A percentile compares a stretch with the other conserved stretches of the same genome.
Evolutionary conservation across 1,140 invertebrate species (phyloP).

Genomic region (Phocides pigmalion): DNA sequence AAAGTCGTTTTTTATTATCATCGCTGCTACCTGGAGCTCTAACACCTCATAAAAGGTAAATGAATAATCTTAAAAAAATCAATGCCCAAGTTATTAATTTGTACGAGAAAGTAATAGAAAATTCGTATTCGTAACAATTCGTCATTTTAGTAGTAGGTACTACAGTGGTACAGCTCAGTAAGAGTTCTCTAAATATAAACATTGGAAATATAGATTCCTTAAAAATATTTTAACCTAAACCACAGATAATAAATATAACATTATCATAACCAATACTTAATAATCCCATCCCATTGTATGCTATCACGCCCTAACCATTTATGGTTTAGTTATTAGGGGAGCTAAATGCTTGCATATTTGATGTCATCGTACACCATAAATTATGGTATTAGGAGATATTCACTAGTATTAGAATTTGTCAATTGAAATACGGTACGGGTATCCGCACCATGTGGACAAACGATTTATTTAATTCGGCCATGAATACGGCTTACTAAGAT

Average conservation of each 20-base stretch:
- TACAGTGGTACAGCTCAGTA: too few species aligned
- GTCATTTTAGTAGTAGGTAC: too few species aligned
- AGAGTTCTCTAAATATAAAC: too few species aligned
- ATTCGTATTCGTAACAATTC: too few species aligned
- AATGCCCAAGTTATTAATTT: too few species aligned
- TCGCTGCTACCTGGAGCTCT: too few species aligned
- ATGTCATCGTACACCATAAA: conserved; percentile 61
- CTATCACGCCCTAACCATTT: conserved; percentile 64
- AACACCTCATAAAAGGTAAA: too few species aligned
- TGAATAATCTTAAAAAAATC: too few species aligned
- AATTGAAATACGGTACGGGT: conserved; percentile 43
- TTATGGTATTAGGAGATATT: conserved; percentile 64
- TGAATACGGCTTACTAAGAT: background rate
- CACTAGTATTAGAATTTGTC: conserved; percentile 57
- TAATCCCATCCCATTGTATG: conserved; percentile 55
- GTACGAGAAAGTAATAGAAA: too few species aligned
- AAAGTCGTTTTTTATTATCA: too few species aligned
- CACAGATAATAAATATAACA: background rate
- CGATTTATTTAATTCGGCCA: conserved; percentile 50
- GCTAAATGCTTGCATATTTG: conserved; percentile 53
- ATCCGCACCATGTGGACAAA: conserved; percentile 52
- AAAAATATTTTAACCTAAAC: too few species aligned
- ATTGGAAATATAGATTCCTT: too few species aligned
- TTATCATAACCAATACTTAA: conserved; percentile 40
- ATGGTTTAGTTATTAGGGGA: conserved; percentile 38